Conservation (phyloP, 1,140 invertebrate genomes). For the Sinonovacula constricta region DNA sequence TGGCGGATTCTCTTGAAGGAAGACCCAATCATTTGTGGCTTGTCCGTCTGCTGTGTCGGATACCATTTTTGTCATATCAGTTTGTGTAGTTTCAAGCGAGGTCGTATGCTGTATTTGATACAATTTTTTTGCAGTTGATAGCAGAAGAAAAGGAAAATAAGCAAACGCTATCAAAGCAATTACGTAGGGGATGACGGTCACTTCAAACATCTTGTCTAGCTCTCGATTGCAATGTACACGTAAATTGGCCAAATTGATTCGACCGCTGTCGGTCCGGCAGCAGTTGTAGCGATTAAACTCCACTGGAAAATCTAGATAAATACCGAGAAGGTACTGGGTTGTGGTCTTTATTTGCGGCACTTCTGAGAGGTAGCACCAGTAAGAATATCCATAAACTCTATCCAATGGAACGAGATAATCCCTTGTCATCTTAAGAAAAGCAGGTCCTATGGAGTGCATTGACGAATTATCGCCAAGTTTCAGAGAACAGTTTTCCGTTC, state of each 20-base stretch:
- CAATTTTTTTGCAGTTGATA: not conserved
- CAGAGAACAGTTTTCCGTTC: constrained; percentile 4
- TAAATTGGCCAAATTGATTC: not conserved
- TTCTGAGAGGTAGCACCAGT: constrained; percentile 33
- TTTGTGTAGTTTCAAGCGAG: not conserved
- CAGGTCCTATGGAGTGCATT: not conserved
- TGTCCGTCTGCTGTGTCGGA: not conserved
- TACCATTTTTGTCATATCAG: not conserved
- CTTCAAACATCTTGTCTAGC: not conserved
- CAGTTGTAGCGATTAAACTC: constrained; percentile 23
- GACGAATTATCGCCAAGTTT: constrained; percentile 3
- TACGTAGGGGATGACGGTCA: constrained; percentile 16
- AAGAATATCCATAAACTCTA: constrained; percentile 12
- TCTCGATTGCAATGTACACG: not conserved
- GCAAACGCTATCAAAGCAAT: constrained; percentile 15
- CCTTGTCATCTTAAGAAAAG: constrained; percentile 7
- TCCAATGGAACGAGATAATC: constrained; percentile 2
- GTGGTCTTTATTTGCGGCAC: constrained; percentile 29
- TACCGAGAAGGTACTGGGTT: constrained; percentile 1
- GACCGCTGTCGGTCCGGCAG: not conserved
- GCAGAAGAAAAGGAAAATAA: constrained; percentile 23
- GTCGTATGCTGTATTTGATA: not conserved
- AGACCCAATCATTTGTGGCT: not conserved
- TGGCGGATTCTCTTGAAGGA: constrained; percentile 23
- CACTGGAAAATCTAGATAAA: constrained; percentile 24